These are phyloP conservation scores for Lottia gigantea DNA, from an alignment of 2,888 invertebrate genomes.

Conservation along the genomic window DNA sequence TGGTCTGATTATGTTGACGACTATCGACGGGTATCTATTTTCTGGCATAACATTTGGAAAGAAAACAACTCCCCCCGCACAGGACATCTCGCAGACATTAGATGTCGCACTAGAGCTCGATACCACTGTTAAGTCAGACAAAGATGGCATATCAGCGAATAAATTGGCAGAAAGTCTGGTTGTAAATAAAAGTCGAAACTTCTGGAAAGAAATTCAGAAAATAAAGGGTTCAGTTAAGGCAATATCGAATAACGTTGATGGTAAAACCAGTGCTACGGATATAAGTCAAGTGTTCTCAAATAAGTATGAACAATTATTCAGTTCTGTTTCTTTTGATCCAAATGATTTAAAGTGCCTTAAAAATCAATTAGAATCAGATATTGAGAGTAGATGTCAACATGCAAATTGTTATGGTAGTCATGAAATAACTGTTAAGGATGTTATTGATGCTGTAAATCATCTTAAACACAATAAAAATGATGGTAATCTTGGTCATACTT, in stretches of 20 bases:
- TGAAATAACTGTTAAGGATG: no score
- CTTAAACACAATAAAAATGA: no score
- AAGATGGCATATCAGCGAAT: not conserved
- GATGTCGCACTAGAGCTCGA: not conserved
- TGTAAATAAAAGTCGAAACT: not conserved
- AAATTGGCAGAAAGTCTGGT: not conserved
- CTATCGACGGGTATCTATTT: not conserved
- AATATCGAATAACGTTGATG: not conserved
- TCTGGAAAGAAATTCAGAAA: no score
- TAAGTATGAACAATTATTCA: not conserved
- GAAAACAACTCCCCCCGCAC: not conserved
- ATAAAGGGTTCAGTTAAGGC: not conserved
- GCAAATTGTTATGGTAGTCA: no score
- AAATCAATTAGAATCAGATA: no score
- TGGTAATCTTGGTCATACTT: no score
- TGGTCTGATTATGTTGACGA: not conserved
- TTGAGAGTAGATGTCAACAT: no score
- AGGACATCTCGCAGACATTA: not conserved
- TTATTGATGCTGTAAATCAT: no score
- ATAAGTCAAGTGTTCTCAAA: not conserved
- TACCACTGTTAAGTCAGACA: not conserved
- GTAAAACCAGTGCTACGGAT: not conserved
- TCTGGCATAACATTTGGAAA: conserved; percentile 3
- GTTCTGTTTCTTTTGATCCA: not conserved
- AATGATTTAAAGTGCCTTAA: no score